These are phyloP conservation scores for Erebia aethiops DNA, from an alignment of 2,888 invertebrate genomes.

Conservation along the genomic window DNA sequence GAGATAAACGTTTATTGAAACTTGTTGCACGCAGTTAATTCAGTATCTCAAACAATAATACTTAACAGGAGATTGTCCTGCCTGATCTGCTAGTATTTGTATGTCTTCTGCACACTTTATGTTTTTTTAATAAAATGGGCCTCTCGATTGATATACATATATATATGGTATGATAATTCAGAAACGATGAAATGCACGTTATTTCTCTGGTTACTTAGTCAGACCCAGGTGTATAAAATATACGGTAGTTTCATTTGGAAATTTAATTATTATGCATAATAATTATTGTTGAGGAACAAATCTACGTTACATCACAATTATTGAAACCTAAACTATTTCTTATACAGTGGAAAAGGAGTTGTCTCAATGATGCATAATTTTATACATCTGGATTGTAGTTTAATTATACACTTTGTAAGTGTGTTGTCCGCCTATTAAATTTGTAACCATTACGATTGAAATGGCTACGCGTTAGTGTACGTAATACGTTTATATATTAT, in stretches of 20 bases:
- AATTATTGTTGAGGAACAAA: slow-evolving; percentile 26
- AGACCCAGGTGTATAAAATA: slow-evolving; percentile 39
- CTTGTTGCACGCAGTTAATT: neutral
- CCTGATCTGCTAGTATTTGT: slow-evolving; percentile 17
- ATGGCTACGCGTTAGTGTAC: slow-evolving; percentile 79
- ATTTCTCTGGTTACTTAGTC: slow-evolving; percentile 39
- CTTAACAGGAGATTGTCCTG: neutral
- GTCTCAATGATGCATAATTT: slow-evolving; percentile 78
- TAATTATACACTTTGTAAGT: slow-evolving; percentile 81
- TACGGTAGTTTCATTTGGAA: slow-evolving; percentile 15
- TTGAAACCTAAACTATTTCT: slow-evolving; percentile 56
- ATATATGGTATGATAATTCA: slow-evolving; percentile 31
- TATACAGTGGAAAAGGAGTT: slow-evolving; percentile 67
- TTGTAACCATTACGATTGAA: slow-evolving; percentile 78
- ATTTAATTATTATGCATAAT: slow-evolving; percentile 19
- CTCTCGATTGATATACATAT: slow-evolving; percentile 33
- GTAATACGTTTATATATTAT: slow-evolving; percentile 71
- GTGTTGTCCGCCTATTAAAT: slow-evolving; percentile 81
- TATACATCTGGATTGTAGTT: slow-evolving; percentile 81
- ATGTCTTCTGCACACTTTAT: slow-evolving; percentile 51
- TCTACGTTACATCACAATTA: slow-evolving; percentile 76
- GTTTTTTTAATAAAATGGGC: slow-evolving; percentile 28
- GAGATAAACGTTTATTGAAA: neutral
- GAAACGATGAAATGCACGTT: slow-evolving; percentile 29
- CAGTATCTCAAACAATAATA: neutral